phyloP scores from a whole-genome alignment of 2,888 invertebrate genomes.

The Leptinotarsa juncta region DNA sequence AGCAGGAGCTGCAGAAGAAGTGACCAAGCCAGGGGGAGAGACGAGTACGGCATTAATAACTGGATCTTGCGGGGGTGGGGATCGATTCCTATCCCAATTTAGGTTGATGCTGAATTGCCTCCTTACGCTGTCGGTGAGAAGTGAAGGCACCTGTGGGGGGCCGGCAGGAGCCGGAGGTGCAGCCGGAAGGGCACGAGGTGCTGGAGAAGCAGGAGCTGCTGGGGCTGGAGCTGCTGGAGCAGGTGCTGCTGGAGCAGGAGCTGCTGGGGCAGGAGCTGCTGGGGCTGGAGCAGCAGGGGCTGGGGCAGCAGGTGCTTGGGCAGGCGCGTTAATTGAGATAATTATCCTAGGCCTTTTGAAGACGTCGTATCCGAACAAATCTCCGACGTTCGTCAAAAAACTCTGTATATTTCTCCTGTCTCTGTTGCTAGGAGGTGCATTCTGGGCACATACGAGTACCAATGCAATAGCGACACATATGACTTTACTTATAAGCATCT shows the following conservation, averaged over 20 bases:
- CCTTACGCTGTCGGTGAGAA: constrained; percentile 60
- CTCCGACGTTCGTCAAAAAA: constrained; percentile 61
- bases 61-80: constrained; percentile 47
- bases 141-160: constrained; percentile 47
- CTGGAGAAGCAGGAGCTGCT: constrained; percentile 32
- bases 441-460: constrained; percentile 37
- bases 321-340: constrained; percentile 39
- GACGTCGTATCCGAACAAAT: constrained; percentile 64
- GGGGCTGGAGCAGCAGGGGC: constrained; percentile 45
- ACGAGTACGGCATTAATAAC: constrained; percentile 37
- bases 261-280: constrained; percentile 41
- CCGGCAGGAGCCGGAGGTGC: constrained; percentile 48
- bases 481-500: constrained; percentile 49
- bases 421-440: constrained; percentile 41
- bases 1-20: constrained; percentile 38
- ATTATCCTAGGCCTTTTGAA: constrained; percentile 54
- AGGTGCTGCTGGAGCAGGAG: constrained; percentile 29
- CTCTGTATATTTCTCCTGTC: constrained; percentile 62
- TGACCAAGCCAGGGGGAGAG: constrained; percentile 38
- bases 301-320: constrained; percentile 43
- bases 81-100: constrained; percentile 61
- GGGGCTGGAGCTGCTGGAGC: constrained; percentile 44
- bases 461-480: constrained; percentile 40
- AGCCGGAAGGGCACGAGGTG: constrained; percentile 43
- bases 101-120: constrained; percentile 63